These are phyloP conservation scores for Argyrosomus japonicus DNA, from an alignment of 2,113 vertebrate species.

Conservation along the genomic window DNA sequence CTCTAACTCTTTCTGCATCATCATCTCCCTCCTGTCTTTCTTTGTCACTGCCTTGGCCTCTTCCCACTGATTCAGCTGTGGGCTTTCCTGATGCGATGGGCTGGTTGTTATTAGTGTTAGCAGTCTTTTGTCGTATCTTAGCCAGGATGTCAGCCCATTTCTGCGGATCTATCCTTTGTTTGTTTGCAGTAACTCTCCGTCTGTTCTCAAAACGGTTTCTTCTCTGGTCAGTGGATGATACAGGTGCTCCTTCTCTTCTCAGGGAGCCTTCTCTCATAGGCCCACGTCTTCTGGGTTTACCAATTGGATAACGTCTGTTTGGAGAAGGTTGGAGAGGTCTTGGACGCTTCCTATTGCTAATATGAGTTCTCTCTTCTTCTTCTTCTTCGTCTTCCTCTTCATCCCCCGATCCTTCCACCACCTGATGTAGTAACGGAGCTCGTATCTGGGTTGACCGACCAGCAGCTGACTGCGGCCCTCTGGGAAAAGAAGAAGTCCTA, in stretches of 20 bases:
- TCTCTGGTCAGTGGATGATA: constrained; percentile 78
- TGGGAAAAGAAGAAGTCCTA: constrained; percentile 74
- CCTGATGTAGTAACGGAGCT: constrained; percentile 73
- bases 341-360: constrained; percentile 21
- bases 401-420: constrained; percentile 87
- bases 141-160: constrained; percentile 94
- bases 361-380: constrained; percentile 74
- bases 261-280: constrained; percentile 41
- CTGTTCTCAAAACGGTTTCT: constrained; percentile 86
- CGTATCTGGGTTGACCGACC: constrained; percentile 78
- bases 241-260: constrained; percentile 50
- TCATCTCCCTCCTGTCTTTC: constrained; percentile 13
- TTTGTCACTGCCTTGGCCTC: constrained; percentile 9
- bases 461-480: constrained; percentile 82
- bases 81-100: constrained; percentile 34
- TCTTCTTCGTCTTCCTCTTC: constrained; percentile 71
- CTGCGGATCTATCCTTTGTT: constrained; percentile 89
- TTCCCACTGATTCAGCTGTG: constrained; percentile 21
- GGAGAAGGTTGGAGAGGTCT: constrained; percentile 17
- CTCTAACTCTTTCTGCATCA: constrained; percentile 17
- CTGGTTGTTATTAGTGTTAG: constrained; percentile 63
- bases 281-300: constrained; percentile 51
- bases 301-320: constrained; percentile 46
- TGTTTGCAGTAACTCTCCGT: constrained; percentile 85
- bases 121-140: constrained; percentile 89